These are phyloP conservation scores for Stegana nigrithorax DNA, from an alignment of 2,888 invertebrate genomes.

Conservation along the genomic window DNA sequence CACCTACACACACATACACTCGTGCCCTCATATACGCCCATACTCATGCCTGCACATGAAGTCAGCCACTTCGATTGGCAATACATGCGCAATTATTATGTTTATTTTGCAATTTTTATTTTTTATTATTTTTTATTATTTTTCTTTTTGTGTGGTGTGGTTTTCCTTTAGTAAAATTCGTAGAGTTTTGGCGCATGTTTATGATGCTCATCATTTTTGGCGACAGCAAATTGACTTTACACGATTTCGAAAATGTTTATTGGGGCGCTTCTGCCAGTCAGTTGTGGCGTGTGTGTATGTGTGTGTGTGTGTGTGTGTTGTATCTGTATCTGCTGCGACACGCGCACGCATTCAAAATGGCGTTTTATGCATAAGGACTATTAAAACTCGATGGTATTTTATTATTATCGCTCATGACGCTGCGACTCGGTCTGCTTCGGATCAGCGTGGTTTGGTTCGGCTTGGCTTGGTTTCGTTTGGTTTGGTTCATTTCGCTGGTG, in stretches of 20 bases:
- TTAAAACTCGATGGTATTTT: no score
- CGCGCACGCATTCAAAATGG: no score
- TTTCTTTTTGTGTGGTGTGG: not conserved
- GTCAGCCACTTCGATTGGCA: conserved; percentile 1
- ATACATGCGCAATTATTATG: conserved; percentile 31
- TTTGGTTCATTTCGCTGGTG: not conserved
- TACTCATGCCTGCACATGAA: not conserved
- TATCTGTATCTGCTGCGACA: no score
- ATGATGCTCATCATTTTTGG: conserved; percentile 45
- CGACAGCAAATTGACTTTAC: conserved; percentile 51
- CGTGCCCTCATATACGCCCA: not conserved
- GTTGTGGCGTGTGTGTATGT: no score
- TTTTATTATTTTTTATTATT: not conserved
- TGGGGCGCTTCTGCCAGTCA: no score
- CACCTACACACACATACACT: not conserved
- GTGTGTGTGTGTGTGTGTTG: not conserved
- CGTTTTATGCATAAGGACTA: no score
- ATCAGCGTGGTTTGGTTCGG: no score
- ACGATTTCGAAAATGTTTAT: conserved; percentile 31
- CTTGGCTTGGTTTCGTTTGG: not conserved
- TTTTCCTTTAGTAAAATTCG: conserved; percentile 7
- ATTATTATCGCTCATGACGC: no score
- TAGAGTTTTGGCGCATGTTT: conserved; percentile 48
- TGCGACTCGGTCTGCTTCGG: no score
- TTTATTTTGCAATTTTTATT: conserved; percentile 58